These are phyloP conservation scores for Drosophila mettleri DNA, from an alignment of 2,888 invertebrate genomes.

Conservation along the genomic window DNA sequence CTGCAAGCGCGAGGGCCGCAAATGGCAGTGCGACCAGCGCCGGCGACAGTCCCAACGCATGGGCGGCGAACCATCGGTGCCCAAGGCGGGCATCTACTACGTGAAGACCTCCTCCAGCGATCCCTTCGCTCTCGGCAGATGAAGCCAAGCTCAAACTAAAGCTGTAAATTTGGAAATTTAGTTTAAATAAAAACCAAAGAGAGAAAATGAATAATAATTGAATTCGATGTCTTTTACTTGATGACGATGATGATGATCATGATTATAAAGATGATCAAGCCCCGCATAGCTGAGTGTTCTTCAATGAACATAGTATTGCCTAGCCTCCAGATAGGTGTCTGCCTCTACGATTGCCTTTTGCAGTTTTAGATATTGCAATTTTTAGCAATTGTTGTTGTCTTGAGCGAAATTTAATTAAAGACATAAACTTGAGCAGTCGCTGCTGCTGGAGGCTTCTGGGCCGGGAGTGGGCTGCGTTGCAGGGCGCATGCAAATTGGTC, in stretches of 20 bases:
- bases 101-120: constrained; percentile 71
- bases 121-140: constrained; percentile 78
- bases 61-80: constrained; percentile 81
- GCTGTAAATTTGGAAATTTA: not conserved
- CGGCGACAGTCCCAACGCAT: constrained; percentile 61
- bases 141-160: not conserved
- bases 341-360: constrained; percentile 1
- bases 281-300: too few relatives aligned
- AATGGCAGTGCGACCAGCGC: constrained; percentile 74
- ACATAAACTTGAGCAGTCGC: constrained; percentile 37
- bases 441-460: not conserved
- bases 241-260: too few relatives aligned
- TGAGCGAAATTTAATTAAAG: constrained; percentile 52
- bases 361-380: not conserved
- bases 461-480: constrained; percentile 20
- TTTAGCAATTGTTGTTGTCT: not conserved
- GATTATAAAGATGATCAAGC: too few relatives aligned
- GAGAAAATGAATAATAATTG: not conserved
- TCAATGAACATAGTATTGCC: too few relatives aligned
- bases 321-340: too few relatives aligned
- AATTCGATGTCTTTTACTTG: not conserved
- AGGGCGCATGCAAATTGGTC: constrained; percentile 62
- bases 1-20: constrained; percentile 55
- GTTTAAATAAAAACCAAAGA: constrained; percentile 8
- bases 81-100: constrained; percentile 76